Evolutionary conservation across 1,140 invertebrate species (phyloP).

Genomic region (Macrosteles quadrilineatus): DNA sequence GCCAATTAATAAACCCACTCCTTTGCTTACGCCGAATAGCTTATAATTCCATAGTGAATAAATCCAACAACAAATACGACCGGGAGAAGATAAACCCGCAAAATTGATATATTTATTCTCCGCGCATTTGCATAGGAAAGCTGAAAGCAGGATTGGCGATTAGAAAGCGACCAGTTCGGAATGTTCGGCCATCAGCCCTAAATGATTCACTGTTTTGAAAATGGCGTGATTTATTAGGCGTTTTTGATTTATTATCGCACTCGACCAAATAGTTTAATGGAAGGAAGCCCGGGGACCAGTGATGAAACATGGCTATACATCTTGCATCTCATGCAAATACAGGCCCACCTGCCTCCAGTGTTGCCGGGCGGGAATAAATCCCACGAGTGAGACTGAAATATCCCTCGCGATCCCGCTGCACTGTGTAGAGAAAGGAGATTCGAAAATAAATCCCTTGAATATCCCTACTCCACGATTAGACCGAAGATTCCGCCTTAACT

Average conservation of each 20-base stretch:
- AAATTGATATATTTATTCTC: background rate
- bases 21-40: no score
- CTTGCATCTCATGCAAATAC: background rate
- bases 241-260: constrained; percentile 23
- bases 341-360: background rate
- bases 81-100: background rate
- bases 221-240: constrained; percentile 5
- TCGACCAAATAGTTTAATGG: constrained; percentile 13
- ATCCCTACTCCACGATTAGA: no score
- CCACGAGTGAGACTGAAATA: no score
- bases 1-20: no score
- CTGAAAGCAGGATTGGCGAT: background rate
- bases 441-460: no score
- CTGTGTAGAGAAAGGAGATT: no score
- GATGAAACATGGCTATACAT: constrained; percentile 17
- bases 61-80: no score
- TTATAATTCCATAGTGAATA: no score
- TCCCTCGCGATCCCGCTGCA: no score
- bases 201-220: constrained; percentile 24
- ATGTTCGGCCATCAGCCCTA: constrained; percentile 14
- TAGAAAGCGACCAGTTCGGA: background rate
- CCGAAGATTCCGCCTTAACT: no score
- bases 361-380: no score
- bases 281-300: background rate
- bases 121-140: background rate